These are phyloP conservation scores for Eudyptes chrysolophus DNA, from an alignment of 2,113 vertebrate genomes.

Conservation along the genomic window DNA sequence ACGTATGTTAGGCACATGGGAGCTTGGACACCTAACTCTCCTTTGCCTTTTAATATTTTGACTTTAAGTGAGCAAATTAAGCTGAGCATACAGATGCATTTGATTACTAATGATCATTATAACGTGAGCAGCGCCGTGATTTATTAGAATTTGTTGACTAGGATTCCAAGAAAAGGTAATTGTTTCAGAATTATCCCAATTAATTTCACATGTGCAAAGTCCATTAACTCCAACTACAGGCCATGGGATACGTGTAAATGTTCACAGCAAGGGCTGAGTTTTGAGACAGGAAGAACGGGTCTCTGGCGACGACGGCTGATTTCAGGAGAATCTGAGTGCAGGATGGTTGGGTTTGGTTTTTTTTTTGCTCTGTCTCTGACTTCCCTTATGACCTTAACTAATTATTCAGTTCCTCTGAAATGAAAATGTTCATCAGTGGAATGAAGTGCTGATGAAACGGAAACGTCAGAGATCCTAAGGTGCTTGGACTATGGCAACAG, in stretches of 20 bases:
- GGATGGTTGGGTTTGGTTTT: not conserved
- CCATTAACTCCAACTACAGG: not conserved
- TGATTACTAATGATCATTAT: not conserved
- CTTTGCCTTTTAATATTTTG: not conserved
- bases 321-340: not conserved
- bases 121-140: not conserved
- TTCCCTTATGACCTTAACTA: not conserved
- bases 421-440: not conserved
- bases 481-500: accelerated
- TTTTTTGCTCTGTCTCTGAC: not conserved
- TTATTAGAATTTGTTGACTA: not conserved
- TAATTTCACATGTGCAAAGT: conserved; percentile 37
- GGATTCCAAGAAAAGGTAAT: conserved; percentile 46
- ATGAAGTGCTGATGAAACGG: not conserved
- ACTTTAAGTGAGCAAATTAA: not conserved
- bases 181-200: conserved; percentile 4
- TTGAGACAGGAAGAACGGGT: not conserved
- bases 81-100: conserved; percentile 2
- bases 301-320: accelerated
- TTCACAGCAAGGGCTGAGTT: not conserved
- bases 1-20: not conserved
- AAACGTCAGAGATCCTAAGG: not conserved
- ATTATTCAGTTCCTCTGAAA: not conserved
- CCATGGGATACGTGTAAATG: not conserved
- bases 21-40: not conserved